Conservation (phyloP, 2,888 invertebrate species). For the Melipona bicolor region DNA sequence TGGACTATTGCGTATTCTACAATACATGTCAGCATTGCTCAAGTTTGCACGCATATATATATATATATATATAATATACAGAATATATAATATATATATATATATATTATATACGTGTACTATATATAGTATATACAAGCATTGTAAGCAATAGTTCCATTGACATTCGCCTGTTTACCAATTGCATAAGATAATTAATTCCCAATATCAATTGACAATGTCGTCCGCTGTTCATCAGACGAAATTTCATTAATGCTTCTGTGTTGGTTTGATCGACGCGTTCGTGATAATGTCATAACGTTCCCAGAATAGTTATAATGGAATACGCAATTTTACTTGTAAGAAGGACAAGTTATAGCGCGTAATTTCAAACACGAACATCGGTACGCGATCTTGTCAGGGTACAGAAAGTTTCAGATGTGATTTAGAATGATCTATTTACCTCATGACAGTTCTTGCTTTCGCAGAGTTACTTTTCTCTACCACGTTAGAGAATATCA, state of each 20-base stretch:
- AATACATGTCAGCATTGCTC: background rate
- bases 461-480: too few relatives aligned
- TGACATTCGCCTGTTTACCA: conserved; percentile 39
- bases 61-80: background rate
- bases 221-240: conserved; percentile 33
- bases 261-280: conserved; percentile 14
- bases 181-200: conserved; percentile 51
- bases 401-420: background rate
- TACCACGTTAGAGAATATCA: too few relatives aligned
- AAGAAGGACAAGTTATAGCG: background rate
- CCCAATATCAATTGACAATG: conserved; percentile 49
- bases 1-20: background rate
- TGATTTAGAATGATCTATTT: too few relatives aligned
- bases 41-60: background rate
- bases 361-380: background rate
- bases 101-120: background rate
- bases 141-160: conserved; percentile 29
- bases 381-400: background rate
- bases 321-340: background rate
- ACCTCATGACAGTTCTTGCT: rapidly evolving
- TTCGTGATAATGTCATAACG: conserved; percentile 19
- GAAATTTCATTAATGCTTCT: conserved; percentile 43
- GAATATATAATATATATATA: background rate
- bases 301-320: background rate
- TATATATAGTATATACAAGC: background rate